Conservation (phyloP, 2,797 vertebrate genomes). For the Myotis findleyi region DNA sequence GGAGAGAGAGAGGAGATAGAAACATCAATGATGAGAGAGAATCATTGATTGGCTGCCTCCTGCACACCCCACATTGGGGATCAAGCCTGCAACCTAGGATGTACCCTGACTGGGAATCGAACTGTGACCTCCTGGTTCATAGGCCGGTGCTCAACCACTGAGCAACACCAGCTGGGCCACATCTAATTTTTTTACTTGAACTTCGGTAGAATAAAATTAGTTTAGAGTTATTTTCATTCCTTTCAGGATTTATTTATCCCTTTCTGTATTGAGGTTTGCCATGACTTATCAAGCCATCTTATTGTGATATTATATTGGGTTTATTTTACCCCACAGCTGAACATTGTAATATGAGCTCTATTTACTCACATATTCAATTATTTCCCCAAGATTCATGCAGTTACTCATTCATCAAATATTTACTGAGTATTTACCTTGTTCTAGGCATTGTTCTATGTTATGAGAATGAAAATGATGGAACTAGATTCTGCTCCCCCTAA, state of each 20-base stretch:
- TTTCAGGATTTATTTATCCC: neutral
- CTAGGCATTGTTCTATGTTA: neutral
- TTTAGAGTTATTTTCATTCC: neutral
- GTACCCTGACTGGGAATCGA: too few species aligned
- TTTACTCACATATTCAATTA: neutral
- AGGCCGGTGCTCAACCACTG: too few species aligned
- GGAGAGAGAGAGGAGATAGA: too few species aligned
- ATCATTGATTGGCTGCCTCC: too few species aligned
- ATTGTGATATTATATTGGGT: neutral
- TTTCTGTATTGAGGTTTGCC: neutral
- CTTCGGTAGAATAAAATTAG: neutral
- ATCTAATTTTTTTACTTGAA: neutral
- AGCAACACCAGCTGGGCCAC: too few species aligned
- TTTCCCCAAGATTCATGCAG: neutral
- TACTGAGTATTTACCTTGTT: neutral
- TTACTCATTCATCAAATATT: conserved; percentile 3
- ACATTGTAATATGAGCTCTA: neutral
- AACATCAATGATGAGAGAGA: too few species aligned
- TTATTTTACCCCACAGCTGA: neutral
- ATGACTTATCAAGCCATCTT: neutral
- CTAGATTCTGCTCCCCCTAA: neutral
- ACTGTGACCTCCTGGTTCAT: too few species aligned
- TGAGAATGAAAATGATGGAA: neutral
- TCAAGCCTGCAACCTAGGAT: too few species aligned
- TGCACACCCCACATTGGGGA: too few species aligned